Base-by-base conservation (phyloP, 2,113 vertebrate species). In the Eulacestoma nigropectus region DNA sequence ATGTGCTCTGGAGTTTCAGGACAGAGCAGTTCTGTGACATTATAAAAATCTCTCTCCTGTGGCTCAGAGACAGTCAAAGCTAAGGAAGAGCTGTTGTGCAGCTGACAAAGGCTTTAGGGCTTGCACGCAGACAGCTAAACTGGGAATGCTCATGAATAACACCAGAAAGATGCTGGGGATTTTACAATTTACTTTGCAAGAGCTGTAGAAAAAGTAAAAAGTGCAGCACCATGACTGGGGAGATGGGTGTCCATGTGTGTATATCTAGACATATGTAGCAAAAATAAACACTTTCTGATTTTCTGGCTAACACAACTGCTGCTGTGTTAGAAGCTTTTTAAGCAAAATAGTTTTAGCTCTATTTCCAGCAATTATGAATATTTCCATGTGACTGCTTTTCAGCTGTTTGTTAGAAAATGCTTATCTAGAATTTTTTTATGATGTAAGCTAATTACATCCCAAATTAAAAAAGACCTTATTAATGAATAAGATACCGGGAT, bases 251-350 rank as follows among this genome's bases (percentile, higher is more conserved):
- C 21, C 7, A 4, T 12, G 21, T 29, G 7, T 32, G 21, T 37
- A 3, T 35, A 62, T 32, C 33, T 19, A 44, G 37, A 47, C 19
- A 84, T 10, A 33, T 0, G 0, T 5, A n/a, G 16, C 5, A 56
- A 49, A 90, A 88, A 55, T 11, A 62, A 83, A 60, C 15, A 18
- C 3, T 27, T 53, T 7, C 7, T 55, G 30, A 56, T 49, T 59
- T 47, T 56, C 27, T 56, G 33, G 18, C 32, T 74, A 82, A 74
- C 11, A 59, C n/a, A 84, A 47, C 18, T 21, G 29, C 13, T 32
- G 13, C 20, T 56, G 11, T 10, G 18, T 4, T 64, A 47, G 16
- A 67, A 79, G 18, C 2, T 73, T 65, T 90, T 50, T 4, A 32
- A 57, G 29, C 4, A 74, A 75, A 75, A 75, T 22, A 0, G 13